Conservation (phyloP, 30 jellyfish, hydroid and myxozoan genomes). For the Cassiopea andromeda region DNA sequence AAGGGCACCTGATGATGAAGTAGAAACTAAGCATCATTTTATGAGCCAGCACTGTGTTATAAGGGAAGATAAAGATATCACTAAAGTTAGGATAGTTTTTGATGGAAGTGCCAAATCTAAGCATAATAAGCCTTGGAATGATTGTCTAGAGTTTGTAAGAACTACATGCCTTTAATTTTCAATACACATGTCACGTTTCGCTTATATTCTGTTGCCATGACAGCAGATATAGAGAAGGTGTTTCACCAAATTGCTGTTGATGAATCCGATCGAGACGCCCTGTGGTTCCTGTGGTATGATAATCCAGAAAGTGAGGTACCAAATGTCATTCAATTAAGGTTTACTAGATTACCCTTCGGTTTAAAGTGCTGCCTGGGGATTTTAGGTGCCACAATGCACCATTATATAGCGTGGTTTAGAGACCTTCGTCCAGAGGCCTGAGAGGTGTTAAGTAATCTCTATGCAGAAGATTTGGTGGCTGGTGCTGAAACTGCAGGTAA, state of each 20-base stretch:
- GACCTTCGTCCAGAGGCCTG: conserved; percentile 18
- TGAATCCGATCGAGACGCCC: conserved; percentile 22
- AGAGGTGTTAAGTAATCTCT: conserved; percentile 1
- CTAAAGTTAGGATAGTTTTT: conserved; percentile 47
- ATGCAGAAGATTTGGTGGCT: conserved; percentile 40
- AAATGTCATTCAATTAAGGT: conserved; percentile 10
- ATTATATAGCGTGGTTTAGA: conserved; percentile 15
- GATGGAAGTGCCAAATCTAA: conserved; percentile 51
- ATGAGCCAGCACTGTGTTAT: conserved; percentile 38
- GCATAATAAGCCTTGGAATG: conserved; percentile 13
- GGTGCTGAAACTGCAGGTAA: neutral
- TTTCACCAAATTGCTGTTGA: conserved; percentile 35
- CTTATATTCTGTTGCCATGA: conserved; percentile 11
- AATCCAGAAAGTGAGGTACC: conserved; percentile 20
- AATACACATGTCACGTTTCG: conserved; percentile 26
- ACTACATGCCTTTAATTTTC: conserved; percentile 6
- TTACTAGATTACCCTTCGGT: conserved; percentile 24
- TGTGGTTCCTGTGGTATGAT: conserved; percentile 40
- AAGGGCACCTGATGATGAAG: conserved; percentile 27
- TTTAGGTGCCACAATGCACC: conserved; percentile 45
- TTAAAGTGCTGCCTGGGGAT: conserved; percentile 27
- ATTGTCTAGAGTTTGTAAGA: conserved; percentile 38
- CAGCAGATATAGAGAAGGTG: conserved; percentile 60
- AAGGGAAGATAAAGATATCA: conserved; percentile 35
- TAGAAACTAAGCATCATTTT: conserved; percentile 1